Evolutionary conservation across 2,888 invertebrate species (phyloP).

Genomic region (Muscina levida): DNA sequence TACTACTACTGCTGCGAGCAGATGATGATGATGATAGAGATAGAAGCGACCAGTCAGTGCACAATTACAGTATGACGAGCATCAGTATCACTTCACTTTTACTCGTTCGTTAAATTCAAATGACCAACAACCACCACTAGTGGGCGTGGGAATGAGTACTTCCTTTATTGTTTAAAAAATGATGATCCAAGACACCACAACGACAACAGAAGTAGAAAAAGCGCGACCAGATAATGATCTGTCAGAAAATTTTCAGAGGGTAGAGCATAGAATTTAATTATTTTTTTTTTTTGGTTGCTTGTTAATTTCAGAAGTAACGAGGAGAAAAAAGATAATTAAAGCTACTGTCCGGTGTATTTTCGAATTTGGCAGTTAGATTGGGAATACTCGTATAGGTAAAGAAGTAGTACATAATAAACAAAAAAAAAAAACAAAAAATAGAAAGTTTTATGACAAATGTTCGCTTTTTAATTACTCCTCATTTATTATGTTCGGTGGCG

Average conservation of each 20-base stretch:
- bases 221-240: slow-evolving; percentile 5
- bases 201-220: too few species aligned
- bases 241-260: neutral
- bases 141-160: slow-evolving; percentile 55
- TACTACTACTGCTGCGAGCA: neutral
- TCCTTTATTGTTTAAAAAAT: slow-evolving; percentile 4
- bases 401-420: too few species aligned
- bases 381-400: too few species aligned
- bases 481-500: too few species aligned
- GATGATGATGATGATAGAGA: slow-evolving; percentile 1
- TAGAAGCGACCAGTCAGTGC: too few species aligned
- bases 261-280: neutral
- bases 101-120: slow-evolving; percentile 34
- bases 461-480: too few species aligned
- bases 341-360: neutral
- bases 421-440: slow-evolving; percentile 14
- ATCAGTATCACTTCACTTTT: slow-evolving; percentile 54
- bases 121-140: slow-evolving; percentile 17
- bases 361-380: too few species aligned
- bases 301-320: slow-evolving; percentile 13
- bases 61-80: too few species aligned
- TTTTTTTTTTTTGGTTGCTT: slow-evolving; percentile 17
- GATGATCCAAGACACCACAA: slow-evolving; percentile 2
- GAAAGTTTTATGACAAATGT: slow-evolving; percentile 30
- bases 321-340: neutral